Evolutionary conservation across 2,888 invertebrate genomes (phyloP).

Genomic region (Phyllotreta cruciferae): DNA sequence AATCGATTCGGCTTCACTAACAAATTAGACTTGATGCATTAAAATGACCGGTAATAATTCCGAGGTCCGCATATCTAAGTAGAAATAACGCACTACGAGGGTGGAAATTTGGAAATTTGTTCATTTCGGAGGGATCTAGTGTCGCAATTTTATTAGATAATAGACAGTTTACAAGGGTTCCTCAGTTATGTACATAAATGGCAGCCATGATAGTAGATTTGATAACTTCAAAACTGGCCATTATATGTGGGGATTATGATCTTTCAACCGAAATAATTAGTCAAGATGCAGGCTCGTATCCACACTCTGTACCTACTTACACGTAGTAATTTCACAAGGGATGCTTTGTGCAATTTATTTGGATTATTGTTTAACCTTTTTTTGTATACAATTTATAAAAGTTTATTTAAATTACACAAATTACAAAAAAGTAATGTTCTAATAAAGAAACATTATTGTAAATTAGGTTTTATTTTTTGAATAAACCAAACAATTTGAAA

Average conservation of each 20-base stretch:
- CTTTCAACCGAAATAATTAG: slow-evolving; percentile 62
- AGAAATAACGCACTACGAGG: slow-evolving; percentile 39
- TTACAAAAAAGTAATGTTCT: no score
- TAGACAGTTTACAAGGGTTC: slow-evolving; percentile 51
- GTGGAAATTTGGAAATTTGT: slow-evolving; percentile 43
- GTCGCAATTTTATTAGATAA: slow-evolving; percentile 55
- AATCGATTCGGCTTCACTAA: not conserved
- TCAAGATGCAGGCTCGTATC: slow-evolving; percentile 38
- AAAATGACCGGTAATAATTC: slow-evolving; percentile 24
- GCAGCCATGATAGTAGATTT: slow-evolving; percentile 61
- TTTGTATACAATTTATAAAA: not conserved
- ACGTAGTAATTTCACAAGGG: no score
- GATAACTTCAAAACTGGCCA: slow-evolving; percentile 60
- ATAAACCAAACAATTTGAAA: no score
- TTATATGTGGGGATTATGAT: slow-evolving; percentile 62
- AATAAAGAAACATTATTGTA: no score
- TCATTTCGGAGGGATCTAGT: slow-evolving; percentile 47
- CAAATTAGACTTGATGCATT: slow-evolving; percentile 7
- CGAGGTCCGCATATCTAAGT: slow-evolving; percentile 33
- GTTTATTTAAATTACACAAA: no score
- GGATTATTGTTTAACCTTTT: no score
- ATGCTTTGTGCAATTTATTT: not conserved
- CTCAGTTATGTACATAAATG: slow-evolving; percentile 55
- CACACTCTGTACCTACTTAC: not conserved
- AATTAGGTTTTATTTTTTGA: no score